phyloP scores from a whole-genome alignment of 2,113 vertebrate species.

The Hepsetus odoe region DNA sequence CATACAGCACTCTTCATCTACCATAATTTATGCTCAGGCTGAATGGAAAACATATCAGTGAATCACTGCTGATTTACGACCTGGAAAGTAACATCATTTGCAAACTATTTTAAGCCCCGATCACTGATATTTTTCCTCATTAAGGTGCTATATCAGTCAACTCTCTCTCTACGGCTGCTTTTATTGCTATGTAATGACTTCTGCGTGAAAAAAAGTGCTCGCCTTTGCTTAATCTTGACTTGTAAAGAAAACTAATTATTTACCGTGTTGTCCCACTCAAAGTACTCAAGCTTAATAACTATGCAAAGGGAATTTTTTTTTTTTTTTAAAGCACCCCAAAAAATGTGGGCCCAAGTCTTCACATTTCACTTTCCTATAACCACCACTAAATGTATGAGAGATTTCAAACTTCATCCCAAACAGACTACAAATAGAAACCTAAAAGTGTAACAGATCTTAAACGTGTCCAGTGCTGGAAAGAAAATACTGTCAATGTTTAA shows the following conservation, averaged over 20 bases:
- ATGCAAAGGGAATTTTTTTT: constrained; percentile 49
- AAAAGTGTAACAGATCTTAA: background rate
- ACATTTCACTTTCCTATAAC: constrained; percentile 24
- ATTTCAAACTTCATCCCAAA: background rate
- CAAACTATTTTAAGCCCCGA: background rate
- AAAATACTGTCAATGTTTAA: background rate
- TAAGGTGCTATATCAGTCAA: background rate
- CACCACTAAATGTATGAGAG: background rate
- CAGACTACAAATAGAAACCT: background rate
- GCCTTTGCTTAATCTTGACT: no score
- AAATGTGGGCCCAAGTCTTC: constrained; percentile 39
- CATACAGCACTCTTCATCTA: background rate
- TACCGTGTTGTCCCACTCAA: constrained; percentile 57
- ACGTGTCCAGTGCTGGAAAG: background rate
- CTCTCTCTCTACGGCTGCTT: background rate
- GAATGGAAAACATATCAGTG: background rate
- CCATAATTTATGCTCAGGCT: background rate
- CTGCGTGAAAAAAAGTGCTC: background rate
- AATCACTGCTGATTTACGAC: background rate
- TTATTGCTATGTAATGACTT: background rate
- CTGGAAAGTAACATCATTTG: background rate
- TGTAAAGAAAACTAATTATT: constrained; percentile 63
- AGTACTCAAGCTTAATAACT: constrained; percentile 35
- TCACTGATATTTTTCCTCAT: background rate
- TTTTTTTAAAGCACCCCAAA: constrained; percentile 47